Evolutionary conservation across 2,888 invertebrate genomes (phyloP), one percentile per base, ranked within the genome.

Genomic region (Hypsopygia costalis): DNA sequence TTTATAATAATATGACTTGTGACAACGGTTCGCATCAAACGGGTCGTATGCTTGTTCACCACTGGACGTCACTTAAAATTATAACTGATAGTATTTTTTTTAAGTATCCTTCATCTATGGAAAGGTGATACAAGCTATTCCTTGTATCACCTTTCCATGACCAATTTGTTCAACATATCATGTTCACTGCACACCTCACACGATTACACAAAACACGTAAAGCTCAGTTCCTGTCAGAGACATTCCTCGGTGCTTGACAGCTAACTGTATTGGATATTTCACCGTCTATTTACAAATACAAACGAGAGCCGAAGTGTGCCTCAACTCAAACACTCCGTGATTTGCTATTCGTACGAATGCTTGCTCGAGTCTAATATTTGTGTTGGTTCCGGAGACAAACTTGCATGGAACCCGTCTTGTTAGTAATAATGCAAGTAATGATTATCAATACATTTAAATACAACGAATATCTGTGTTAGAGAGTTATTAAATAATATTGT

Each of bases 321-420:
- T 69, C 74, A 76, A 64, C 58, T 70, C 75, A 83, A 85, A 83
- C 72, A 81, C 60, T 52, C 63, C 62, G 73, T 75, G 81, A 81
- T 85, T 85, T 83, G 81, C 81, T 85, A 83, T 85, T 83, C 81
- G 25, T 25, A 25, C 77, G 74, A 73, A 67, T 25, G 77, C 69
- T 80, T 79, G 81, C 75, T 75, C 71, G 58, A 55, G 68, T 61
- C 73, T 68, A 77, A 82, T 85, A 83, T 87, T 86, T 86, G 81
- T 80, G 79, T 81, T 82, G 77, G 81, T 69, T 70, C 71, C 69
- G 58, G 75, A 81, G 71, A 81, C 70, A 81, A 82, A 83, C 80
- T 68, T 59, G 66, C 65, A 16, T 65, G 67, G 67, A 68, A 49
- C 58, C 56, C 54, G 64, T 55, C 60, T 61, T 61, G 61, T 63